A percentile compares a stretch with the other conserved stretches of the same genome.
These are phyloP conservation scores for Plestiodon gilberti DNA, from an alignment of 2,113 vertebrate genomes.

Conservation along the genomic window DNA sequence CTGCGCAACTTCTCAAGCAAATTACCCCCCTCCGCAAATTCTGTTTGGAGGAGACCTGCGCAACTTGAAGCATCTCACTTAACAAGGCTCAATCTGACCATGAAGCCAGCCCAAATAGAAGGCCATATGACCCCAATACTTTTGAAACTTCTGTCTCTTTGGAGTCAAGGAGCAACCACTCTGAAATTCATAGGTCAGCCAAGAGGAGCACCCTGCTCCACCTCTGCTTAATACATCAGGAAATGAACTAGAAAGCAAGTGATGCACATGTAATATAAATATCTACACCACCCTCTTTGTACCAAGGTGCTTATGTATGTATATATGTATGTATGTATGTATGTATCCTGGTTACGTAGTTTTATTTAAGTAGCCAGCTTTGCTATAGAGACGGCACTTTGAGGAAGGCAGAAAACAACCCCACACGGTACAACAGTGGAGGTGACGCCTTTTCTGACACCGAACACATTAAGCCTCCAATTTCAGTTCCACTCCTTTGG, in stretches of 20 bases:
- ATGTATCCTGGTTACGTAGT: neutral
- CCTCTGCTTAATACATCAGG: neutral
- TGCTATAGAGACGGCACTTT: neutral
- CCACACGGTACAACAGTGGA: neutral
- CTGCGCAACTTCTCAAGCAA: too few relatives aligned
- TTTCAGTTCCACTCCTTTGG: accelerated
- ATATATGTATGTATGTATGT: neutral
- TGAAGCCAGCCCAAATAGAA: neutral
- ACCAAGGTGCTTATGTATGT: neutral
- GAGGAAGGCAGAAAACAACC: neutral
- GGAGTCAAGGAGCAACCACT: neutral
- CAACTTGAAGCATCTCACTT: neutral
- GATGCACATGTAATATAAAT: neutral
- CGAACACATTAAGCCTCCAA: neutral
- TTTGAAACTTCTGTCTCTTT: neutral
- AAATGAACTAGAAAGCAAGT: neutral
- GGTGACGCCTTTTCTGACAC: neutral
- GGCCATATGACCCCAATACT: neutral
- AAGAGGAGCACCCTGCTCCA: neutral
- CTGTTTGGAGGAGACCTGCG: neutral
- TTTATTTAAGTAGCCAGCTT: neutral
- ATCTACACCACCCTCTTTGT: neutral
- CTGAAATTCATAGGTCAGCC: neutral
- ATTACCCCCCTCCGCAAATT: neutral
- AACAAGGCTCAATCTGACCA: too few relatives aligned